Evolutionary conservation across 1,140 invertebrate genomes (phyloP), one percentile per base, ranked within the genome.

Genomic region (Caerostris extrusa): DNA sequence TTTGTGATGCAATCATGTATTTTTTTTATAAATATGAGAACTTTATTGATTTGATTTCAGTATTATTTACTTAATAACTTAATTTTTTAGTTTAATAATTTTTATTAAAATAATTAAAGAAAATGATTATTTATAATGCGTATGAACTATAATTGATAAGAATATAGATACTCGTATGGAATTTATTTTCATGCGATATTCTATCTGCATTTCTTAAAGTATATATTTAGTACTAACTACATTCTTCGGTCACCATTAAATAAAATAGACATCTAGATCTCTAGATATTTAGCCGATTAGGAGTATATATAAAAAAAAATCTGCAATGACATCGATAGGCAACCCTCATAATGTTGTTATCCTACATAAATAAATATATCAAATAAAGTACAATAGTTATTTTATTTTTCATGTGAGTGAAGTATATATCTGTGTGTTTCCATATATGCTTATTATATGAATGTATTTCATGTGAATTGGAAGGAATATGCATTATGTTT

Each of bases 301-400:
- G 61, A 57, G 60, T 88, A 57, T 57, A 34, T 34, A 34, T 34
- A 34, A 34, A 34, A 60, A 81, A 71, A 91, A 91, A 64, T 82
- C 8, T 91, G 56, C 71, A 91, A 60, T 82, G 77, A 56, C 90
- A 91, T 81, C 71, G 71, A 91, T 91, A 91, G 90, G 71, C 90
- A 91, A 91, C 90, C 90, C 90, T 77, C 34, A 77, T 77, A 91
- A 91, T 91, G 57, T 91, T 61, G 50, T 71, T 82, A 71, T 91
- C 90, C 71, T 91, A 58, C 90, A 61, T 53, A 90, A 90, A 55
- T 71, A 90, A 61, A 69, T 82, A 82, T 91, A 91, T 91, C 69
- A 91, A 77, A 69, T 90, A 82, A 91, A 91, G 90, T 91, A 91
- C 90, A 91, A 91, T 91, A 91, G 90, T 3, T 60, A 81, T 61